These are phyloP conservation scores for Phycodurus eques DNA, from an alignment of 2,113 vertebrate species.

Conservation along the genomic window DNA sequence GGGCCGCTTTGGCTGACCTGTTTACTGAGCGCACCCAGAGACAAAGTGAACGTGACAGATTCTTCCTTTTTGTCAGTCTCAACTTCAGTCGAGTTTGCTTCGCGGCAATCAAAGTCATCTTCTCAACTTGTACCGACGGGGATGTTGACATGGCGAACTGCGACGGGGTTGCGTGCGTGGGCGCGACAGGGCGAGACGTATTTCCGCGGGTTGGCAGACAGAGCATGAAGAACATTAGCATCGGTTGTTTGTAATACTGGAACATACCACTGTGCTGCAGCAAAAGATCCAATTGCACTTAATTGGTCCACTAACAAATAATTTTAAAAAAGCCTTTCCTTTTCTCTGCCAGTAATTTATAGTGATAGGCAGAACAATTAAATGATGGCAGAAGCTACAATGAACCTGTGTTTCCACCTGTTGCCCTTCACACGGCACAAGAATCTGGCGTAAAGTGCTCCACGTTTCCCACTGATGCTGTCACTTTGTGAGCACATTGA, in stretches of 20 bases:
- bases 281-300: background rate
- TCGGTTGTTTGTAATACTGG: background rate
- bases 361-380: no score
- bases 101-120: background rate
- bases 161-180: no score
- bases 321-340: no score
- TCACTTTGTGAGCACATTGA: background rate
- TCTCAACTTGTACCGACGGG: background rate
- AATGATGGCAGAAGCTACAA: no score
- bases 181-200: background rate
- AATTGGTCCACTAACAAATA: background rate
- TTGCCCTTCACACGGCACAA: no score
- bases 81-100: background rate
- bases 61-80: background rate
- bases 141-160: no score
- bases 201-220: slow-evolving; percentile 27
- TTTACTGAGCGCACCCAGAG: background rate
- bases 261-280: no score
- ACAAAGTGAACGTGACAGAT: background rate
- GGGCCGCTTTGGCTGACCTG: background rate
- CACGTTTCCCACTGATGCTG: no score
- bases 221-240: slow-evolving; percentile 45
- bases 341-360: no score
- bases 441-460: no score
- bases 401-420: no score